phyloP scores from a whole-genome alignment of 2,113 vertebrate species.

The Cromileptes altivelis region DNA sequence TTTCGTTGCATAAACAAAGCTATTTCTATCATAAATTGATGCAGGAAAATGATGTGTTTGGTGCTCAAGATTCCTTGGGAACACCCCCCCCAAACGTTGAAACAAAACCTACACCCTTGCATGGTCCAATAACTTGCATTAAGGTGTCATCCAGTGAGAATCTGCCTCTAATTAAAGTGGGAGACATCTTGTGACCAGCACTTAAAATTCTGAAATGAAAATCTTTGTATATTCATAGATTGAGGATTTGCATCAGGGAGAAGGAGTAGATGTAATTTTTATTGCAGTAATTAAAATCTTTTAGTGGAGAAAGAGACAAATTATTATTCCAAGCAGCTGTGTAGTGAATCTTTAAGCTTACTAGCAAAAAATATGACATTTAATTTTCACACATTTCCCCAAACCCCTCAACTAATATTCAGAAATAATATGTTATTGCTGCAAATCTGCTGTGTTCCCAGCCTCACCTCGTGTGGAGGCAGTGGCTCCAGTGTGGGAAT shows the following conservation, averaged over 20 bases:
- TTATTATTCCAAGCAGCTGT: background rate
- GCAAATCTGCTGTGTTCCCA: background rate
- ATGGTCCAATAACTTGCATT: background rate
- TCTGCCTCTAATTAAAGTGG: background rate
- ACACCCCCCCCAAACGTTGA: too few relatives aligned
- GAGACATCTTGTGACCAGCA: background rate
- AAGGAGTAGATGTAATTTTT: background rate
- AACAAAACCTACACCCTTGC: too few relatives aligned
- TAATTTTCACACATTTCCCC: background rate
- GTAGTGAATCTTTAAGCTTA: background rate
- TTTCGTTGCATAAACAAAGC: too few relatives aligned
- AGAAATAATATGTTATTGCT: background rate
- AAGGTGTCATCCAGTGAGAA: background rate
- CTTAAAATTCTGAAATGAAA: background rate
- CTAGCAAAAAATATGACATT: background rate
- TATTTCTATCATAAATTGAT: too few relatives aligned
- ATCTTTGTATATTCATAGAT: conserved; percentile 14
- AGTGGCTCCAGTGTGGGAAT: conserved; percentile 97
- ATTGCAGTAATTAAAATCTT: background rate
- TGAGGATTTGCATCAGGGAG: background rate
- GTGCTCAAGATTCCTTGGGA: too few relatives aligned
- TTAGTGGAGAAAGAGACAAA: background rate
- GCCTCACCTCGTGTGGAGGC: conserved; percentile 90
- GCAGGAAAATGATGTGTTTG: too few relatives aligned
- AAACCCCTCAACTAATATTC: background rate